Base-by-base conservation (phyloP, 2,113 vertebrate species). In the Raja brachyura region DNA sequence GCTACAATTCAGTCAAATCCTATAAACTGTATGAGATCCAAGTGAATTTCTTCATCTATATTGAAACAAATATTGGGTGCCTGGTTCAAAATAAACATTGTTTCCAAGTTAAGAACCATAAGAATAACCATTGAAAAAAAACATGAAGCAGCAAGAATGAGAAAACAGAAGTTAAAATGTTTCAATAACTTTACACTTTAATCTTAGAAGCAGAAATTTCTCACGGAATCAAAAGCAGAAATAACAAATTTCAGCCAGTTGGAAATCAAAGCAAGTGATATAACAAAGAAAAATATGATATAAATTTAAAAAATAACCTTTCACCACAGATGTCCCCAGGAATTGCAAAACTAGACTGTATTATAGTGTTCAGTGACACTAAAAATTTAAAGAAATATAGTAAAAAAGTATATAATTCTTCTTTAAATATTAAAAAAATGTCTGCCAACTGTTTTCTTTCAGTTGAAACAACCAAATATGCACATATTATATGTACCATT, bases 401-500 rank as follows among this genome's bases (percentile, higher is more conserved):
- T 92, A 92, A 70, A 92, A 92, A 92, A 92, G 68, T 92, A 92
- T 74, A 92, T 92, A 8, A 39, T 92, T 74, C 68, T 73, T 92
- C 73, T 88, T 92, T 92, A 92, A 92, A 92, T 74, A 92, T 73
- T 74, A 70, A 48, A 73, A 5, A 48, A 90, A 92, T 73, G 70
- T 48, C 39, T 39, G 68, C 20, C 11, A 28, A 22, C 20, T 54
- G 76, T 31, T 74, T 74, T 73, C 39, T 92, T 92, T 92, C 90
- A 11, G 18, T 73, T 90, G 61, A 14, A 90, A 90, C n/a, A 88
- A 63, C 9, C 56, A 88, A 61, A 31, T 88, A 8, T n/a, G 63
- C 56, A 90, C 39, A 92, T 92, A 92, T 74, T 92, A 20, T 74
- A 92, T 74, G 90, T 92, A 92, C 68, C 90, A 54, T 73, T 70